Base-by-base conservation (phyloP, 2,113 vertebrate species). In the Agelaius tricolor region DNA sequence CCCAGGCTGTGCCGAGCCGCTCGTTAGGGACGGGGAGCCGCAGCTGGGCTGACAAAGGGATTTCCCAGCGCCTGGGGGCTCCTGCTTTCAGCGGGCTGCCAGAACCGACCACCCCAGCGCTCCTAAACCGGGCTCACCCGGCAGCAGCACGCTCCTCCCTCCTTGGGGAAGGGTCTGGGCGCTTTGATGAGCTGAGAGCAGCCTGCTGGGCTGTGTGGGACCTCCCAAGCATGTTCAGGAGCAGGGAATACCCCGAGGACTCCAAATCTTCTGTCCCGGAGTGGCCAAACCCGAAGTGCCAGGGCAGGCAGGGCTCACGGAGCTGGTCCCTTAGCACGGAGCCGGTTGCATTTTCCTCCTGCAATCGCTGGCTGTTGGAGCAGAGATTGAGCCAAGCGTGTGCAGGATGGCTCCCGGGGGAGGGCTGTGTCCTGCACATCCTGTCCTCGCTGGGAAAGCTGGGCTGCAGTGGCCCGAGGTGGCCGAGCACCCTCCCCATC, bases 41-140 rank as follows among this genome's bases (percentile, higher is more conserved):
- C 94, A 94, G 92, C 84, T 85, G 85, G 58, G 43, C n/a, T 59
- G 80, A 94, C 90, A 96, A 96, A 90, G 24, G 72, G 59, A 58
- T 84, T 68, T 77, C 92, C 77, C 85, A 75, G 47, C 27, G 78
- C 54, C 58, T 7, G 63, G 39, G 62, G 68, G 39, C 27, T 26
- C 13, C 47, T 1, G 19, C 21, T 61, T 68, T 41, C 78, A 41
- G 69, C 87, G 31, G 68, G 65, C 84, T 55, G 77, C 59, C 69
- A 6, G 57, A n/a, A 23, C 17, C 39, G n/a, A 2, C 44, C 39
- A 6, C 21, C 18, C 2, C 49, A 0, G 28, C 0, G 69, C 62
- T 35, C n/a, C n/a, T 7, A 1, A 82, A n/a, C 22, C 0, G 51
- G 14, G n/a, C 5, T 27, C 57, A 35, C 23, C 18, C 65, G 15